These are phyloP conservation scores for Gymnocypris eckloni DNA, from an alignment of 2,797 vertebrate genomes.

Conservation along the genomic window DNA sequence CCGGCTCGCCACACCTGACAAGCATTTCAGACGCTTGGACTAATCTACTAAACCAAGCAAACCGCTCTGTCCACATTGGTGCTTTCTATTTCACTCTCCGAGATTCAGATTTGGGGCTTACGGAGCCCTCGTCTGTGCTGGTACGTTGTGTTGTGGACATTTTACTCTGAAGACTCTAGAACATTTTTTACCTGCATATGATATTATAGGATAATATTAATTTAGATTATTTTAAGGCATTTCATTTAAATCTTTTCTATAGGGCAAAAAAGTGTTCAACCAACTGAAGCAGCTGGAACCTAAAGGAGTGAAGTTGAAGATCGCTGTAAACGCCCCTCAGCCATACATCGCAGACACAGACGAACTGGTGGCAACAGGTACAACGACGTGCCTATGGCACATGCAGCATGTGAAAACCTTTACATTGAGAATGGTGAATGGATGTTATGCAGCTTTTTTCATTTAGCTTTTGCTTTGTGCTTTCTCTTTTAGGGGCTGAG, in stretches of 20 bases:
- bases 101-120: slow-evolving; percentile 56
- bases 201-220: neutral
- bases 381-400: neutral
- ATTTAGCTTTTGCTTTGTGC: neutral
- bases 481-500: slow-evolving; percentile 72
- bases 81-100: slow-evolving; percentile 81
- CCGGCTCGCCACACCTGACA: slow-evolving; percentile 50
- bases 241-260: slow-evolving; percentile 1
- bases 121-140: slow-evolving; percentile 59
- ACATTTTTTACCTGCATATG: neutral
- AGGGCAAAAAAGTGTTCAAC: slow-evolving; percentile 78
- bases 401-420: neutral
- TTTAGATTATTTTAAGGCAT: neutral
- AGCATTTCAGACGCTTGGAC: slow-evolving; percentile 78
- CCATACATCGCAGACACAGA: slow-evolving; percentile 66
- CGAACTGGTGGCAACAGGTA: slow-evolving; percentile 74
- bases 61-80: slow-evolving; percentile 75
- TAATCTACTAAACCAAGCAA: slow-evolving; percentile 73
- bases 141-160: neutral
- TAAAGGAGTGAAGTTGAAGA: slow-evolving; percentile 73
- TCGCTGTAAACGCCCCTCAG: slow-evolving; percentile 80
- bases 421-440: neutral
- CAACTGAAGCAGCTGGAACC: slow-evolving; percentile 72
- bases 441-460: neutral
- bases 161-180: neutral